Evolutionary conservation across 2,113 vertebrate species (phyloP).

Genomic region (Abramis brama): DNA sequence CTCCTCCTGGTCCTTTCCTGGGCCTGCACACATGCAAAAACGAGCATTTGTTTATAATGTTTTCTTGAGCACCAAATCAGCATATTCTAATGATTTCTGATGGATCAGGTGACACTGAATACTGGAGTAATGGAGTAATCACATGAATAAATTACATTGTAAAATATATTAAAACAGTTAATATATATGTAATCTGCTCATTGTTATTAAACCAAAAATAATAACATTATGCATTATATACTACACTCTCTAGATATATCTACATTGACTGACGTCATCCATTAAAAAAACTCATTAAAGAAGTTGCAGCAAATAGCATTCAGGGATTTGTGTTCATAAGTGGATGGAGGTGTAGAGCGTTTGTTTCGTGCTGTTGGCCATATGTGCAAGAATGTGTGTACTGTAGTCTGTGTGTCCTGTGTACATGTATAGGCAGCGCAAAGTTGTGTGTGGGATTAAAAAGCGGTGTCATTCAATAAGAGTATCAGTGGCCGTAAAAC

Average conservation of each 20-base stretch:
- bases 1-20: conserved; percentile 86
- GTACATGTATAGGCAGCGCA: neutral
- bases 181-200: neutral
- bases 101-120: too few relatives aligned
- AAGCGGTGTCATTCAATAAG: neutral
- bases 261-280: neutral
- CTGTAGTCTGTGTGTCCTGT: neutral
- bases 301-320: neutral
- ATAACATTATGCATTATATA: neutral
- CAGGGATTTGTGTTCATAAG: neutral
- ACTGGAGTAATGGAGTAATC: too few relatives aligned
- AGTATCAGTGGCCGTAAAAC: conserved; percentile 20
- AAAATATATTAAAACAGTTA: too few relatives aligned
- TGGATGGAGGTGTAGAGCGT: neutral
- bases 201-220: neutral
- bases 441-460: conserved; percentile 21
- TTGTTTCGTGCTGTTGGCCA: neutral
- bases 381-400: neutral
- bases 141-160: too few relatives aligned
- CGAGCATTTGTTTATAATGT: neutral
- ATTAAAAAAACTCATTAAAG: neutral
- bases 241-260: neutral
- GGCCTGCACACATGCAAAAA: conserved; percentile 61
- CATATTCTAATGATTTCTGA: too few relatives aligned
- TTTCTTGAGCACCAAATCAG: too few relatives aligned